Percentiles rank a stretch among this genome's conserved stretches.
Conservation (phyloP, 1,140 invertebrate species). For the Drosophila neocordata region DNA sequence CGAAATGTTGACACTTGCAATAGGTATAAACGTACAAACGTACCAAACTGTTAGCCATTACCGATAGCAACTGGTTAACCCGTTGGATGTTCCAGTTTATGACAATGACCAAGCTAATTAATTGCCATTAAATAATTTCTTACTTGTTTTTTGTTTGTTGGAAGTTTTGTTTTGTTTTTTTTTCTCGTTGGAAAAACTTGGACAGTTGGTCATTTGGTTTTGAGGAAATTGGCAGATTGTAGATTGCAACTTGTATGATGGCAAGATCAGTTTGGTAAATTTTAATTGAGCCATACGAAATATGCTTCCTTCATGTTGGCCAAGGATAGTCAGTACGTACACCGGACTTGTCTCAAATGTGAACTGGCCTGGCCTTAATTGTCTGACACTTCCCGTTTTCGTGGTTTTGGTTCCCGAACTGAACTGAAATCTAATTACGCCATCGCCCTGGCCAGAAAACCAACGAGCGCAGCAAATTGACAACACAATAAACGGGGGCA, state of each 20-base stretch:
- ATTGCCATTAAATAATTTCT: constrained; percentile 53
- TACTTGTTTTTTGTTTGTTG: neutral
- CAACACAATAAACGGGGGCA: constrained; percentile 68
- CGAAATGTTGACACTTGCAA: constrained; percentile 36
- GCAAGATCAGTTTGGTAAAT: constrained; percentile 47
- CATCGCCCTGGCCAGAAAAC: constrained; percentile 57
- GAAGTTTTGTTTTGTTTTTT: neutral
- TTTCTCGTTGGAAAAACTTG: constrained; percentile 42
- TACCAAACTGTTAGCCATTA: constrained; percentile 24
- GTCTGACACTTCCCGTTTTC: constrained; percentile 73
- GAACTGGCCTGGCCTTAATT: constrained; percentile 55
- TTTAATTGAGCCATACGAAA: constrained; percentile 65
- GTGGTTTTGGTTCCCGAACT: constrained; percentile 54
- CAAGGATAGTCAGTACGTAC: neutral
- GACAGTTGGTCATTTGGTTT: constrained; percentile 74
- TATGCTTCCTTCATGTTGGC: constrained; percentile 63
- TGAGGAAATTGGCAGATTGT: constrained; percentile 47
- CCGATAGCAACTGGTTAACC: constrained; percentile 31
- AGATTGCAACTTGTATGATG: constrained; percentile 28
- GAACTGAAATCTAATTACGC: constrained; percentile 70
- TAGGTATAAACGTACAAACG: no score
- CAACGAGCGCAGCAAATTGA: constrained; percentile 75
- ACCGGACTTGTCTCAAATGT: constrained; percentile 22
- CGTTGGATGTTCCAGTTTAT: constrained; percentile 58
- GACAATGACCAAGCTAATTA: constrained; percentile 56